Base-by-base conservation (phyloP, 1,140 invertebrate genomes). In the Agrypnia vestita region DNA sequence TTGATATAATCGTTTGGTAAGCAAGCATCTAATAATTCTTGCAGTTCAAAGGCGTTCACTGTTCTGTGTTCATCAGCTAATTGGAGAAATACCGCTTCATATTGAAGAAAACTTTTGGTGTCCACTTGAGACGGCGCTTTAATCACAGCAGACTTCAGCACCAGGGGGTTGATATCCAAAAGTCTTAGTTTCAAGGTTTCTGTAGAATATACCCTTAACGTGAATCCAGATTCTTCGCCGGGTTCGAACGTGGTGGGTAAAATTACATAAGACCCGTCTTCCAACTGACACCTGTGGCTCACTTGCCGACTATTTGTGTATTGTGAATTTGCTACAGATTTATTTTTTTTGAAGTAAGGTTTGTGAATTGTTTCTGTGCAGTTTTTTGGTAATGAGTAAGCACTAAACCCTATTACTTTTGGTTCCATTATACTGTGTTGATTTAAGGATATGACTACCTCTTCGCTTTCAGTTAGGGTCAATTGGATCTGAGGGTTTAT, bases 1-100 rank as follows among this genome's bases (percentile, higher is more conserved):
- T 97, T 97, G 67, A 98, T 97, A 84, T 97, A 97, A 90, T 98
- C 96, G 89, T 98, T 98, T 6, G 96, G 97, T 79, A 98, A 90
- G 89, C 96, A 97, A 11, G 95, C 95, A 85, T 98, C 96, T 12
- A 98, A 88, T 15, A 98, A 88, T 87, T 98, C 97, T 86, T 97
- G 96, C 11, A 98, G 89, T 86, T 97, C 96, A 84, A 97, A 98
- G 9, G 95, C 94, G 85, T 97, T 97, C 55, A 98, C 95, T 0
- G 96, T 96, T 85, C 93, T 90, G 83, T 94, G 94, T 86, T 97
- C 96, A 86, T 98, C 96, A 0, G 96, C 96, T 67, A 98, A 86
- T 86, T 97, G 96, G 61, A 97, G 88, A 85, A 98, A 98, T 0
- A 97, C 94, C 0, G 95, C 94, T 87, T 97, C 96, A 85, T 97